Evolutionary conservation across 2,797 vertebrate species (phyloP), one percentile per base, ranked within the genome.

Genomic region (Scleropages formosus): DNA sequence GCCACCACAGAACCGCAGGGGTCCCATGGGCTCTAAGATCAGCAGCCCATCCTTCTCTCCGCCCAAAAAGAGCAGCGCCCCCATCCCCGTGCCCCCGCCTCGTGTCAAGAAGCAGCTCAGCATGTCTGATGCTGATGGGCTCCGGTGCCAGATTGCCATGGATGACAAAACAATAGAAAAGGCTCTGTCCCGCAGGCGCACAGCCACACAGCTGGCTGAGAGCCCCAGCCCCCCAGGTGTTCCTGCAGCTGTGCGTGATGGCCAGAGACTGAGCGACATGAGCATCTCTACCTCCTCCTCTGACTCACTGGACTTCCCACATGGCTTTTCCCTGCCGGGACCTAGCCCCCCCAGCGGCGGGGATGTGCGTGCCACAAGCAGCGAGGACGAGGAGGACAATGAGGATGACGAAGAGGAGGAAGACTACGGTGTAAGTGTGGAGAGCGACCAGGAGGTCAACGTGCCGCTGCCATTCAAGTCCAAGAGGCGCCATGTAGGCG

Each of bases 231-330:
- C 79, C 72, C 0, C 90, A 74, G 1, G 60, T 3, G 31, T 1
- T 46, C 0, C 79, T 60, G 87, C 12, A 84, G 65, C 46, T 91
- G 87, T 12, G 1, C 49, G 16, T 8, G 64, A 20, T 15, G 73
- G 89, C 76, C 94, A 96, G 89, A 89, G 95, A 12, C 92, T 98
- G 81, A 99, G 97, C 69, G 95, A 98, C 89, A 93, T 96, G 93
- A 98, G 97, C 90, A 92, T 98, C 88, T 98, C 97, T 16, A 98
- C 97, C 76, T 98, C 97, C 3, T 99, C 97, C 0, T 98, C 96
- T 0, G 96, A 98, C 87, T 98, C 97, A 1, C 90, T 97, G 85
- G 97, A 99, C 77, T 94, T 94, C 0, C 92, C 93, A 0, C 94
- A 91, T 1, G 90, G 90, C 81, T 96, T 95, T 90, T 92, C 95